Conservation (phyloP, 2,113 vertebrate genomes). For the Seriola rivoliana region DNA sequence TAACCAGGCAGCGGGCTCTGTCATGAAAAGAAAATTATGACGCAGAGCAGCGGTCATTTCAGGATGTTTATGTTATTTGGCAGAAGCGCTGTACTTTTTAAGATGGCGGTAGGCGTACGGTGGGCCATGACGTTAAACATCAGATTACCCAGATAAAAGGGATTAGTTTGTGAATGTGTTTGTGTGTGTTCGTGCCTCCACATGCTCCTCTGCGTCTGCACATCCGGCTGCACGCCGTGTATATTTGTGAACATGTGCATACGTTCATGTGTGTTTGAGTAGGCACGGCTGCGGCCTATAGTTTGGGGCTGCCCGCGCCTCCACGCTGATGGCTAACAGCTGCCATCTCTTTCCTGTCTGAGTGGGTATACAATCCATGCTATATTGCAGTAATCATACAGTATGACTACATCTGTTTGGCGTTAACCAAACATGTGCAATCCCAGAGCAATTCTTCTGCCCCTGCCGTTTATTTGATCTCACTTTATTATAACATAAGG, state of each 20-base stretch:
- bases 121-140: slow-evolving; percentile 70
- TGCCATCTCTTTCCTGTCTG: slow-evolving; percentile 80
- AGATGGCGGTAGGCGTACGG: slow-evolving; percentile 67
- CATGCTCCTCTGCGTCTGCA: slow-evolving; percentile 40
- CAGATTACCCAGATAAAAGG: slow-evolving; percentile 72
- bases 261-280: slow-evolving; percentile 71
- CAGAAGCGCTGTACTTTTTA: slow-evolving; percentile 55
- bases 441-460: slow-evolving; percentile 64
- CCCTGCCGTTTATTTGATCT: slow-evolving; percentile 76
- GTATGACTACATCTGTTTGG: slow-evolving; percentile 78
- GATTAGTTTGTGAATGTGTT: slow-evolving; percentile 42
- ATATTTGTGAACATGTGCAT: slow-evolving; percentile 60
- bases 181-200: slow-evolving; percentile 58
- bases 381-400: slow-evolving; percentile 77
- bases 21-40: slow-evolving; percentile 68
- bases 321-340: slow-evolving; percentile 78
- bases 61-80: slow-evolving; percentile 79
- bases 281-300: slow-evolving; percentile 60
- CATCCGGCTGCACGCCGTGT: slow-evolving; percentile 51
- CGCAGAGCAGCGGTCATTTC: slow-evolving; percentile 54
- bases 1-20: slow-evolving; percentile 67
- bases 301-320: slow-evolving; percentile 58
- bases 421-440: slow-evolving; percentile 71
- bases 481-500: slow-evolving; percentile 66
- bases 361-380: slow-evolving; percentile 77